A percentile compares a stretch with the other conserved stretches of the same genome.
Conservation (phyloP, 1,140 invertebrate genomes). For the Aphis gossypii region DNA sequence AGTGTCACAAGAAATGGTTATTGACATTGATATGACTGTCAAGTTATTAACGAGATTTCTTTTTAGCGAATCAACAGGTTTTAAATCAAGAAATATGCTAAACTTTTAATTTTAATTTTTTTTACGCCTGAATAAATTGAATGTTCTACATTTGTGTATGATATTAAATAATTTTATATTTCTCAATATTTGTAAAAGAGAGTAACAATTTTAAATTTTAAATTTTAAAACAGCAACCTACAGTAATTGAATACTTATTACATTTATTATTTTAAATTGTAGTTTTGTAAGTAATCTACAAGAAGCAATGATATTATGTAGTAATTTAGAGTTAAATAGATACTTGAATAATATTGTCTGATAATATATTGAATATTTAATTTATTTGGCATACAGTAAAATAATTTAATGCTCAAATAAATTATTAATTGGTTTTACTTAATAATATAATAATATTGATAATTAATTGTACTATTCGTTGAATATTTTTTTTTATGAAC, state of each 20-base stretch:
- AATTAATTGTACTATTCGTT: too few relatives aligned
- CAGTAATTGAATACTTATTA: background rate
- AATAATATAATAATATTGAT: too few relatives aligned
- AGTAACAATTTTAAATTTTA: background rate
- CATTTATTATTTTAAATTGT: background rate
- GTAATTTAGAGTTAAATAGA: background rate
- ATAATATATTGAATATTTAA: background rate
- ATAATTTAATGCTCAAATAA: too few relatives aligned
- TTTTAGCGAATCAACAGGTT: background rate
- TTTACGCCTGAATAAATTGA: background rate
- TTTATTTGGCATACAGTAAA: too few relatives aligned
- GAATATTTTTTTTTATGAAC: too few relatives aligned
- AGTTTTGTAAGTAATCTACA: background rate
- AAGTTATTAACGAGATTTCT: background rate
- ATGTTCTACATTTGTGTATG: background rate
- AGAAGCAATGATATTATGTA: background rate
- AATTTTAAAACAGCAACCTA: background rate
- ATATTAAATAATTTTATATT: background rate
- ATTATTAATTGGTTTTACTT: too few relatives aligned
- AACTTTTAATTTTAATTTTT: background rate
- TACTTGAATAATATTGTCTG: background rate
- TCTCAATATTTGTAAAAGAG: background rate
- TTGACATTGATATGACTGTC: background rate
- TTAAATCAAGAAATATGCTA: background rate
- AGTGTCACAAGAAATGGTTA: background rate